phyloP scores from a whole-genome alignment of 92 coral and sea anemone genomes.

The Nematostella vectensis region DNA sequence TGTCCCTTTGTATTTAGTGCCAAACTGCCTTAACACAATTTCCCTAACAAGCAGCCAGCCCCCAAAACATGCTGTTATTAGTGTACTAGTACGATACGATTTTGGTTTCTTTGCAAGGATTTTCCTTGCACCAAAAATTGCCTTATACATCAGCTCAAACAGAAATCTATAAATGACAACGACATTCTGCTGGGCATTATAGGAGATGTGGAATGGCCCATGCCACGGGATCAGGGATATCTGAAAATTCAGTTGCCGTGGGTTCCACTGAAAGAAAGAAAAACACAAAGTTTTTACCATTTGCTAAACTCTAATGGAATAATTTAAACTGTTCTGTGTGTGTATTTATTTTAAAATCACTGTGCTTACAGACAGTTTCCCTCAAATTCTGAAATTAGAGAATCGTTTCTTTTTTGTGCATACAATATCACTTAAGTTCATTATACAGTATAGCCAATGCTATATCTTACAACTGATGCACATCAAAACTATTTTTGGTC shows the following conservation, averaged over 20 bases:
- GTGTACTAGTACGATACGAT: conserved; percentile 23
- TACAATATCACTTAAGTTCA: too few species aligned
- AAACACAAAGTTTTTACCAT: too few species aligned
- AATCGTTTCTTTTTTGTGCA: too few species aligned
- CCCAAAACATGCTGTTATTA: conserved; percentile 23
- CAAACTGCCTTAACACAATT: conserved; percentile 14
- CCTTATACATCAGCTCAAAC: conserved; percentile 39
- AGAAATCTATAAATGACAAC: conserved; percentile 30
- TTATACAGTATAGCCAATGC: too few species aligned
- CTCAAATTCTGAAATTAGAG: too few species aligned
- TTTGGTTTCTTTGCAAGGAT: conserved; percentile 31
- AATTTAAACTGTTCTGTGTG: too few species aligned
- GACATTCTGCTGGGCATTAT: conserved; percentile 47
- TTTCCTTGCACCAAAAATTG: conserved; percentile 33
- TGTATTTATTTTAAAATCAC: too few species aligned
- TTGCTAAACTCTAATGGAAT: too few species aligned
- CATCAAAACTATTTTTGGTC: too few species aligned
- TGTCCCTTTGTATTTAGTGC: conserved; percentile 17
- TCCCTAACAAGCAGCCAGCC: conserved; percentile 26
- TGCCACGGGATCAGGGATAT: conserved; percentile 47
- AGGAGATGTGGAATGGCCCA: conserved; percentile 44
- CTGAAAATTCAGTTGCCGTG: conserved; percentile 15
- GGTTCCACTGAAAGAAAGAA: conserved; percentile 34
- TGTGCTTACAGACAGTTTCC: too few species aligned
- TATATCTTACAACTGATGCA: too few species aligned